These are phyloP conservation scores for Congeria kusceri DNA, from an alignment of 2,888 invertebrate species.

Conservation along the genomic window DNA sequence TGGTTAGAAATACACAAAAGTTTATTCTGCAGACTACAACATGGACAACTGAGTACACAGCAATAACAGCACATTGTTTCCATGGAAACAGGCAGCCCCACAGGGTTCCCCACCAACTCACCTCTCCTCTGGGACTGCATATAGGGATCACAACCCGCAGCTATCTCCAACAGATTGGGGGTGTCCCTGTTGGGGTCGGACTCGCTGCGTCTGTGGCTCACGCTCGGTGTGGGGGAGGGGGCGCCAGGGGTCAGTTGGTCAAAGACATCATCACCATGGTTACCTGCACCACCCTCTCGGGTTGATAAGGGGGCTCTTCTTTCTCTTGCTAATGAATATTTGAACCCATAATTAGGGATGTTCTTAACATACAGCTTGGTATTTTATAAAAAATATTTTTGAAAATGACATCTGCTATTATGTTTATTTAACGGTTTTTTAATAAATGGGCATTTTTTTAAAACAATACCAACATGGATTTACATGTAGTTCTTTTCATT, in stretches of 20 bases:
- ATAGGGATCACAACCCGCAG: constrained; percentile 73
- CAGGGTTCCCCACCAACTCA: not conserved
- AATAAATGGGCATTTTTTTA: too few species aligned
- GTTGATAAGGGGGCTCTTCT: constrained; percentile 58
- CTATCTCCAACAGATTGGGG: constrained; percentile 71
- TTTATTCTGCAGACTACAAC: too few species aligned
- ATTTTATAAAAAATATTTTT: too few species aligned
- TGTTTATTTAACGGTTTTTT: too few species aligned
- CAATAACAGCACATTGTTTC: too few species aligned
- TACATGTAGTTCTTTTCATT: too few species aligned
- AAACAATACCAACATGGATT: too few species aligned
- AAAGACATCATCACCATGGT: constrained; percentile 40
- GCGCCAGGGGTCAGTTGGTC: constrained; percentile 56
- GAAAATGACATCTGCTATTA: too few species aligned
- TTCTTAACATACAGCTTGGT: too few species aligned
- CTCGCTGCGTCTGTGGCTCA: constrained; percentile 66
- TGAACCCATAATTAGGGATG: not conserved
- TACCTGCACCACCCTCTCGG: constrained; percentile 35
- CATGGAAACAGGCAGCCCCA: too few species aligned
- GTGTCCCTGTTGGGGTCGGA: constrained; percentile 69
- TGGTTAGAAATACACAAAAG: too few species aligned
- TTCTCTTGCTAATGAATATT: constrained; percentile 13
- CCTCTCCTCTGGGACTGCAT: constrained; percentile 44
- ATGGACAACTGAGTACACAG: too few species aligned
- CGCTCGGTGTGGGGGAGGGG: constrained; percentile 60